phyloP scores from a whole-genome alignment of 2,797 vertebrate species.

The Apogon talboti region DNA sequence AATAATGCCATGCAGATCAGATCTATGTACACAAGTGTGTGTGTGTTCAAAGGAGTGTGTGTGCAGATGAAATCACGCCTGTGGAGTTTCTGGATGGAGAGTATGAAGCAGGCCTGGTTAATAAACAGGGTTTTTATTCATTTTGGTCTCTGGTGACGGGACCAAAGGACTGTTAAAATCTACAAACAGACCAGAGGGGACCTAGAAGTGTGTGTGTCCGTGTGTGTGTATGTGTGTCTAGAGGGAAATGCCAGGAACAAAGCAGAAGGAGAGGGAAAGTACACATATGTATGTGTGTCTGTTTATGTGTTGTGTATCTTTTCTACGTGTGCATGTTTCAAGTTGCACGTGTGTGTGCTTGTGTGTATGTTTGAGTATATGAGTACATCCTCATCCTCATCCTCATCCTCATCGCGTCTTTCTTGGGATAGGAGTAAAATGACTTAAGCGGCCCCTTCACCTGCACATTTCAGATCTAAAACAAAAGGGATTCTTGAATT shows the following conservation, averaged over 20 bases:
- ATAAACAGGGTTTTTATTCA: constrained; percentile 71
- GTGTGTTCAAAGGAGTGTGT: constrained; percentile 20
- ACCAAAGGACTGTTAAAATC: constrained; percentile 66
- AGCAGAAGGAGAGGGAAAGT: constrained; percentile 6
- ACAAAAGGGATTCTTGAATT: too few species aligned
- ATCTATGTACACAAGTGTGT: constrained; percentile 36
- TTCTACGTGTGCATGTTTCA: constrained; percentile 7
- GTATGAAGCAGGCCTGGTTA: constrained; percentile 77
- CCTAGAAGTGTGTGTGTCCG: constrained; percentile 39
- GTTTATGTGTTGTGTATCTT: constrained; percentile 2
- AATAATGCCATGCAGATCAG: constrained; percentile 27
- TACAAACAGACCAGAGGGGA: constrained; percentile 71
- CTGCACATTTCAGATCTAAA: neutral
- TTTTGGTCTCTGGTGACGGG: constrained; percentile 68
- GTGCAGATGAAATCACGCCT: constrained; percentile 59
- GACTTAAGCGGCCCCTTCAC: neutral
- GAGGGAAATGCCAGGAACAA: constrained; percentile 44
- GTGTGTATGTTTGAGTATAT: constrained; percentile 9
- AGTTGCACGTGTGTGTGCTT: constrained; percentile 8
- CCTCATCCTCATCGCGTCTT: neutral
- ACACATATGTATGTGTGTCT: constrained; percentile 2
- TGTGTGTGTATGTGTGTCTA: constrained; percentile 11
- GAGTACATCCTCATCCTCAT: too few species aligned
- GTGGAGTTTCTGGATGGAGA: constrained; percentile 77
- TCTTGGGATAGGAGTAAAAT: constrained; percentile 8